Conservation (phyloP, 2,113 vertebrate species). For the Raja brachyura region DNA sequence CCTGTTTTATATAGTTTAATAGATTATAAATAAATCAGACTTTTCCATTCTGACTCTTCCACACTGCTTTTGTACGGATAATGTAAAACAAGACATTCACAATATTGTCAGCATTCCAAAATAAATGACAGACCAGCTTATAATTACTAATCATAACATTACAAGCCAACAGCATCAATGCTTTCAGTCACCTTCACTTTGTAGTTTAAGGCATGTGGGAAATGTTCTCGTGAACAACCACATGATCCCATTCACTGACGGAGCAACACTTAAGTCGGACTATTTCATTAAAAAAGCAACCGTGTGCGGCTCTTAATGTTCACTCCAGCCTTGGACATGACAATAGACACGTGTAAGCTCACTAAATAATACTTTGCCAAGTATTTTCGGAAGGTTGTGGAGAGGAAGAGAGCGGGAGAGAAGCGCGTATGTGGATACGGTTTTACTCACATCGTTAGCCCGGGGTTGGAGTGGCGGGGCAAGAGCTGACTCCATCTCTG, state of each 20-base stretch:
- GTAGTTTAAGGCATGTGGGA: not conserved
- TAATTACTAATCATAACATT: not conserved
- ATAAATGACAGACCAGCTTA: too few species aligned
- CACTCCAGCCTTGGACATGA: not conserved
- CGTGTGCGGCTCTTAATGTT: not conserved
- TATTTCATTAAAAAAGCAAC: not conserved
- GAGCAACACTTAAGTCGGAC: not conserved
- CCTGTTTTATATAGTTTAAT: too few species aligned
- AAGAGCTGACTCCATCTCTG: not conserved
- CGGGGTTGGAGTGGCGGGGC: not conserved
- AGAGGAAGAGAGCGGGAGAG: not conserved
- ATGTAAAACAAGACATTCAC: not conserved
- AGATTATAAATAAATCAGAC: too few species aligned
- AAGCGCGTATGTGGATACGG: not conserved
- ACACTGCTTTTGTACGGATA: not conserved
- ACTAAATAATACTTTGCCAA: not conserved
- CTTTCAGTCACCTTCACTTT: not conserved
- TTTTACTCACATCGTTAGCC: conserved; percentile 2
- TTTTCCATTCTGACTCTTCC: too few species aligned
- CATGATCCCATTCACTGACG: not conserved
- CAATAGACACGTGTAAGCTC: not conserved
- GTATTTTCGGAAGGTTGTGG: too few species aligned
- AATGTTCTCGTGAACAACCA: not conserved
- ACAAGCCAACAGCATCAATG: not conserved
- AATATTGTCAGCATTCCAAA: not conserved